Evolutionary conservation across 2,888 invertebrate genomes (phyloP).

Genomic region (Hypomecis punctinalis): DNA sequence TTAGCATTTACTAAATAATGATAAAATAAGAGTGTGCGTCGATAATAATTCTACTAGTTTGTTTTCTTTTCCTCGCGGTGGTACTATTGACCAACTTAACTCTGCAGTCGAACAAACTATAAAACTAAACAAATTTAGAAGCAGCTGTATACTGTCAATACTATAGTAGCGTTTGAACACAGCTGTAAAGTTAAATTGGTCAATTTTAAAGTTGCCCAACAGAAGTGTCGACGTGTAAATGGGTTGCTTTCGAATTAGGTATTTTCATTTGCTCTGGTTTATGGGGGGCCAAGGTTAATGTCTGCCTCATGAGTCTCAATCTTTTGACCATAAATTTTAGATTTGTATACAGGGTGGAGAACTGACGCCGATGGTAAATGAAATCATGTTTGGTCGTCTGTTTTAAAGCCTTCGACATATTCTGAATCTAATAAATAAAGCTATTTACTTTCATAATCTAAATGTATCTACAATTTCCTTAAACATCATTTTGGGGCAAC

Average conservation of each 20-base stretch:
- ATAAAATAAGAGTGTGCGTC: conserved; percentile 59
- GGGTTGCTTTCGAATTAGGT: conserved; percentile 49
- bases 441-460: too few species aligned
- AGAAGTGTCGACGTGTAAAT: conserved; percentile 55
- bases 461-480: too few species aligned
- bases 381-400: too few species aligned
- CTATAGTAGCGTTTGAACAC: neutral
- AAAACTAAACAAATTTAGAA: neutral
- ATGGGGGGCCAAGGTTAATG: conserved; percentile 67
- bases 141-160: neutral
- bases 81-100: conserved; percentile 1
- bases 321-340: conserved; percentile 6
- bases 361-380: too few species aligned
- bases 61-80: conserved; percentile 54
- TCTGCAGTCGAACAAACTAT: neutral
- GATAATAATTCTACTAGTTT: conserved; percentile 70
- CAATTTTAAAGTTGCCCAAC: conserved; percentile 41
- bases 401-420: too few species aligned
- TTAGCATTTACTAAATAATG: conserved; percentile 71
- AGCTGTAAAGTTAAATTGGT: neutral
- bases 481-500: too few species aligned
- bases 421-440: too few species aligned
- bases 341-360: conserved; percentile 7
- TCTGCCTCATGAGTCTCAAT: conserved; percentile 29
- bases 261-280: conserved; percentile 54